Base-by-base conservation (phyloP, 2,888 invertebrate genomes). In the Meteorus cinctellus region DNA sequence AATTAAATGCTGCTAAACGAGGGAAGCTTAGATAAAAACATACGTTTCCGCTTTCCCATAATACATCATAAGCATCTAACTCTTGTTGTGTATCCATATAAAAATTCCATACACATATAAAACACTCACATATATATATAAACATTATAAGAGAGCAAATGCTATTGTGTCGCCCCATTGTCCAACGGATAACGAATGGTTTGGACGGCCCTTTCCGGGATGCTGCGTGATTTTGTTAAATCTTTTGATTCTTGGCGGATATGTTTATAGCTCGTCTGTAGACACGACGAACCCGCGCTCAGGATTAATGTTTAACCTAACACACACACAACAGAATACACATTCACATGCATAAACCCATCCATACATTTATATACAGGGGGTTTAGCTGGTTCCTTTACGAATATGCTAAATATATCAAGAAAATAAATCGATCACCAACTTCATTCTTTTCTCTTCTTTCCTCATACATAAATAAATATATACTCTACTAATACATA, bases 21-120 rank as follows among this genome's bases (percentile, higher is more conserved):
- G 81, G 80, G 79, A 81, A 82, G 81, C 81, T 80, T 80, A 81
- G 75, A 79, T 82, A 80, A 82, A 74, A 82, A 82, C 81, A 79
- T 81, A 74, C 77, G 81, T 81, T 82, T 82, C 82, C 82, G 81
- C 69, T 81, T 81, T 82, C 82, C 80, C 82, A 82, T 81, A 79
- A 82, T 82, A 80, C 78, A 82, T 82, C 82, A 82, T 82, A 80
- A 75, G 74, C 77, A 75, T 74, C 77, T 67, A 67, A 55, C 27
- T 74, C 72, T 41, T 60, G 48, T 65, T 51, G 48, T 51, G 48
- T 55, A 51, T 45, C 45, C 66, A 74, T 72, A 72, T 72, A 55
- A 48, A 48, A 48, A 48, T 48, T 48, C 14, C n/a, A 48, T 14
- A 48, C n/a, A 48, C 48, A 62, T 45, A 51, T 48, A 27, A 55